phyloP scores from a whole-genome alignment of 2,113 vertebrate genomes.

The Marmota flaviventris region DNA sequence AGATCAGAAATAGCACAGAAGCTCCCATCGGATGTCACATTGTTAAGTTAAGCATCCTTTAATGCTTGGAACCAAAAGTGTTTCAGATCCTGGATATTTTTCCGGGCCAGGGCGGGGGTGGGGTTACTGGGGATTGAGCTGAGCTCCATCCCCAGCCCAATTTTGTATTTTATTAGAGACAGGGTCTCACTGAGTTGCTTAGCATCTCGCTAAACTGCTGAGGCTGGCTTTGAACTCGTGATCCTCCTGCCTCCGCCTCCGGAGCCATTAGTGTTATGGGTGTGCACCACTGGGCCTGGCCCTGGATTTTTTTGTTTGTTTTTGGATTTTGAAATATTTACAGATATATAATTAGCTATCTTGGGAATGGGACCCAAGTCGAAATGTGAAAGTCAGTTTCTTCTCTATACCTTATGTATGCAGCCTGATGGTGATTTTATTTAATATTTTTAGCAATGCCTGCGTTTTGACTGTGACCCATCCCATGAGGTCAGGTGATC shows the following conservation, averaged over 20 bases:
- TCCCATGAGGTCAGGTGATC: neutral
- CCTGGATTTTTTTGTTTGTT: neutral
- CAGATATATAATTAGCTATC: neutral
- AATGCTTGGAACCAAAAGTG: neutral
- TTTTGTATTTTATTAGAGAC: no score
- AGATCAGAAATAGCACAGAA: no score
- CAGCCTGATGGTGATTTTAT: neutral
- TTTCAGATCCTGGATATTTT: neutral
- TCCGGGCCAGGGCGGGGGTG: no score
- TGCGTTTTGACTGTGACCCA: neutral
- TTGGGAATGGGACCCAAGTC: neutral
- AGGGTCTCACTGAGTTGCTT: no score
- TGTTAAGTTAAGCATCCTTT: neutral
- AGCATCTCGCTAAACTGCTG: no score
- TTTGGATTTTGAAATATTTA: neutral
- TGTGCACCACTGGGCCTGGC: no score
- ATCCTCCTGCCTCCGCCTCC: no score
- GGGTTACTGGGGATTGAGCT: no score
- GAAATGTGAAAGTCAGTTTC: neutral
- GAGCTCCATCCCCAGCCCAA: no score
- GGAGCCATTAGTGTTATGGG: no score
- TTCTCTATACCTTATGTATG: neutral
- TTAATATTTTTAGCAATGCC: neutral
- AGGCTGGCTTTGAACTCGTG: no score
- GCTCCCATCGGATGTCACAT: neutral